Evolutionary conservation across 1,140 invertebrate species (phyloP).

Genomic region (Teleogryllus occipitalis): DNA sequence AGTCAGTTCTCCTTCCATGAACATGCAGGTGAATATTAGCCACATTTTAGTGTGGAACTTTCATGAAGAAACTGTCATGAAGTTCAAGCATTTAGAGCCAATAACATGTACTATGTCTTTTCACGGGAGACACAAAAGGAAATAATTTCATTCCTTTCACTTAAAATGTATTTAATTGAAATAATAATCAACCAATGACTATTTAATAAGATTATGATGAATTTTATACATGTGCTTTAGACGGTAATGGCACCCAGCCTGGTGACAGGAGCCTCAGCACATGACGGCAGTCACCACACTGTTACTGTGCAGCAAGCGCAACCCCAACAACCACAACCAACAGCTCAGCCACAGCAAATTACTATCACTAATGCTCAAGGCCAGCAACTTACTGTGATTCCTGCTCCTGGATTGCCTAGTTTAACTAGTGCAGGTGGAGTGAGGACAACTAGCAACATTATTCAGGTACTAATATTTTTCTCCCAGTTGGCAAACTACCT

Average conservation of each 20-base stretch:
- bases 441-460: constrained; percentile 28
- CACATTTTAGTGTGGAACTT: too few relatives aligned
- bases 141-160: too few relatives aligned
- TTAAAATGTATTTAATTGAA: neutral
- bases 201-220: neutral
- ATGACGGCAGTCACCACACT: neutral
- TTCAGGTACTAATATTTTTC: constrained; percentile 33
- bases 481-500: too few relatives aligned
- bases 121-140: too few relatives aligned
- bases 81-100: too few relatives aligned
- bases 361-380: constrained; percentile 56
- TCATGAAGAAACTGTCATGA: too few relatives aligned
- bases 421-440: constrained; percentile 28
- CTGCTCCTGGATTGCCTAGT: constrained; percentile 41
- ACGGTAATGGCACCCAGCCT: constrained; percentile 23
- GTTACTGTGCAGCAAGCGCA: constrained; percentile 11
- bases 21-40: constrained; percentile 28
- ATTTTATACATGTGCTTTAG: constrained; percentile 13
- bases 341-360: constrained; percentile 35
- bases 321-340: neutral
- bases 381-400: constrained; percentile 64
- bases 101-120: too few relatives aligned
- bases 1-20: constrained; percentile 30
- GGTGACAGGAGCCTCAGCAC: constrained; percentile 20
- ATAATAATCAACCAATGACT: neutral